Base-by-base conservation (phyloP, 2,113 vertebrate genomes). In the Geococcyx californianus region DNA sequence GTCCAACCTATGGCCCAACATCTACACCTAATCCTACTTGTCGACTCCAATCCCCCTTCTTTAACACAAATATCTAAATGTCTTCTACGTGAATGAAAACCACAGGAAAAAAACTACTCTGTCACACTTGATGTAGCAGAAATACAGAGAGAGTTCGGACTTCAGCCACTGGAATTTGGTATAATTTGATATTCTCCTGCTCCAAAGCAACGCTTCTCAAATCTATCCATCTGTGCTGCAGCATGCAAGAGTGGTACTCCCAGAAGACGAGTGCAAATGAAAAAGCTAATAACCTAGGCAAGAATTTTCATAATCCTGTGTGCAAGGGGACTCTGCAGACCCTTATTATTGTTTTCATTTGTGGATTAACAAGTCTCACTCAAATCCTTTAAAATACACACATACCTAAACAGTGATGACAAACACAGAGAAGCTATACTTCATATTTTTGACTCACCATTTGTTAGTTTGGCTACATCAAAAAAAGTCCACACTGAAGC, bases 121-220 rank as follows among this genome's bases (percentile, higher is more conserved):
- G 28, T 31, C 62, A 59, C 47, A 47, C 16, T 38, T 42, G 8
- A 17, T 12, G 34, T 11, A 64, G 86, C 93, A 81, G 45, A 54
- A 76, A 70, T 6, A 75, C 0, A 14, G 34, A 40, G 33, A 76
- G 26, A 25, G 13, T 34, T 13, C 24, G 26, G 70, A 55, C 5
- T 72, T 25, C 38, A 52, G 40, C 18, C 54, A 16, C 66, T 91
- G 52, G 76, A 84, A 60, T 93, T 74, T 68, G 87, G 67, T 95
- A 90, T 54, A 16, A 52, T 89, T 92, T 74, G 90, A 74, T 94
- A 91, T 89, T 95, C 52, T 64, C n/a, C 56, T 95, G 26, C 94
- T 90, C 93, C 95, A 87, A 76, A 89, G 91, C 77, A 93, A 88
- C 94, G 92, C 91, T 89, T 95, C 93, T 90, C 80, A 92, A 73